These are phyloP conservation scores for Rostratula benghalensis DNA, from an alignment of 2,113 vertebrate genomes.

Conservation along the genomic window DNA sequence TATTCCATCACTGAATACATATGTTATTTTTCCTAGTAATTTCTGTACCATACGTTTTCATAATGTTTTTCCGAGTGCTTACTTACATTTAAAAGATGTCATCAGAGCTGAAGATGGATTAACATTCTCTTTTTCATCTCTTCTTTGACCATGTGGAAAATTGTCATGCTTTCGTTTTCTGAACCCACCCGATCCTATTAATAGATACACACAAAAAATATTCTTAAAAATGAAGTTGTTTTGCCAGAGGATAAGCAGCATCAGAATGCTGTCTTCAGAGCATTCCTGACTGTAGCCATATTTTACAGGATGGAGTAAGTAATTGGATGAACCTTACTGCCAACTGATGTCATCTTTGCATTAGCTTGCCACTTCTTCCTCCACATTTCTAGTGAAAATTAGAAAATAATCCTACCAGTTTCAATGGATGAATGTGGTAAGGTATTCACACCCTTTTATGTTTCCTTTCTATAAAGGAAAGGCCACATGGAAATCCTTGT, in stretches of 20 bases:
- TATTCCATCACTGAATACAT: not conserved
- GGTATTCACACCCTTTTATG: not conserved
- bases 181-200: conserved; percentile 78
- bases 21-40: not conserved
- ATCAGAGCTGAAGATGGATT: conserved; percentile 81
- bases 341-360: not conserved
- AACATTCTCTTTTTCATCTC: conserved; percentile 76
- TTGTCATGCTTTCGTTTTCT: conserved; percentile 84
- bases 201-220: not conserved
- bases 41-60: not conserved
- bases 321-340: not conserved
- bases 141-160: conserved; percentile 74
- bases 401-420: not conserved
- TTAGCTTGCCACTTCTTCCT: not conserved
- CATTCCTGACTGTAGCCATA: not conserved
- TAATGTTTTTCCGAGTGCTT: not conserved
- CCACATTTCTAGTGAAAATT: not conserved
- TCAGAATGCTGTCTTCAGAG: not conserved
- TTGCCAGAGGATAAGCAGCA: not conserved
- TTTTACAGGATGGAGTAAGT: not conserved
- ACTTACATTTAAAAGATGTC: conserved; percentile 87
- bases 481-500: not conserved
- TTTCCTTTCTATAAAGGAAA: not conserved
- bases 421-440: not conserved
- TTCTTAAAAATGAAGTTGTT: not conserved